These are phyloP conservation scores for Syngnathus acus DNA, from an alignment of 2,797 vertebrate species.

Conservation along the genomic window DNA sequence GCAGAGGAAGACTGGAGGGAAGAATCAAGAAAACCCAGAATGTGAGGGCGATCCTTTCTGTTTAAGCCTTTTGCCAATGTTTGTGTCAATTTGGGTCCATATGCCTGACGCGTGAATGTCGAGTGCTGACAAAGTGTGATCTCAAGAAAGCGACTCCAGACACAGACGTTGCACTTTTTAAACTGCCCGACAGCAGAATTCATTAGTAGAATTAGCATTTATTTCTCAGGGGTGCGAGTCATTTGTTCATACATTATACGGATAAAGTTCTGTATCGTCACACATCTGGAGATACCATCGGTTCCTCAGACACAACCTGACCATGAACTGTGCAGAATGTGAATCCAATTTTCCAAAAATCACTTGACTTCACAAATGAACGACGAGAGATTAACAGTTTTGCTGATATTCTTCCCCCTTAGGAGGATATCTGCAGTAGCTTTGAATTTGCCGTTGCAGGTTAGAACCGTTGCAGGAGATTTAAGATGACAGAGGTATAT, in stretches of 20 bases:
- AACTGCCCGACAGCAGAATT: slow-evolving; percentile 36
- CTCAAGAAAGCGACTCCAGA: slow-evolving; percentile 47
- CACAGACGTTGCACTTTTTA: slow-evolving; percentile 27
- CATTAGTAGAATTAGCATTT: slow-evolving; percentile 40
- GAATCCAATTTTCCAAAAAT: slow-evolving; percentile 33
- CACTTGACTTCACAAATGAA: slow-evolving; percentile 18
- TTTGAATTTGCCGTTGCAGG: slow-evolving; percentile 20
- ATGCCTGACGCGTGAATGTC: background rate
- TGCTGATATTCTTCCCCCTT: slow-evolving; percentile 14
- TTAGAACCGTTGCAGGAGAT: slow-evolving; percentile 16
- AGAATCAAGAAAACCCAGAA: background rate
- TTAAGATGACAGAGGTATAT: slow-evolving; percentile 24
- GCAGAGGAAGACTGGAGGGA: slow-evolving; percentile 78
- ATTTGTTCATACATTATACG: slow-evolving; percentile 7
- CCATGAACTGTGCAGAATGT: background rate
- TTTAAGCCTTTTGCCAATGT: background rate
- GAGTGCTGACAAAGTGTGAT: slow-evolving; percentile 38
- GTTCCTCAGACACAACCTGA: background rate
- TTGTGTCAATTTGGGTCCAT: slow-evolving; percentile 1
- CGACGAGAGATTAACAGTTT: slow-evolving; percentile 18
- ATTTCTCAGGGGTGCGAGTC: slow-evolving; percentile 19
- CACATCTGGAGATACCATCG: background rate
- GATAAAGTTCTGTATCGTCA: background rate
- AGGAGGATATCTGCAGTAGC: slow-evolving; percentile 18
- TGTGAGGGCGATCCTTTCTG: background rate